Percentiles rank a stretch among this genome's conserved stretches.
phyloP scores from a whole-genome alignment of 2,888 invertebrate genomes.

The Sinohyriopsis cumingii region DNA sequence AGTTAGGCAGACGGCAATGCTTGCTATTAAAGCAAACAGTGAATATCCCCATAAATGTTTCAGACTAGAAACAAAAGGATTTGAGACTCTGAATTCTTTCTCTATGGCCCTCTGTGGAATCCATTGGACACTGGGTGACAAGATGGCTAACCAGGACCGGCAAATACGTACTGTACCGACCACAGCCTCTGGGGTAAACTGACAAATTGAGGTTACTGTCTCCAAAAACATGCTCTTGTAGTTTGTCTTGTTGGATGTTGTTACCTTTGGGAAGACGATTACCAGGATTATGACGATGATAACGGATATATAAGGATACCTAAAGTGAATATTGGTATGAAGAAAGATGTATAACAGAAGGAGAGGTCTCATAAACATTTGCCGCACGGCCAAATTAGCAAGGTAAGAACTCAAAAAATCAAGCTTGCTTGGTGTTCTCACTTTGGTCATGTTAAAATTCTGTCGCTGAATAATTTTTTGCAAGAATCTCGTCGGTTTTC shows the following conservation, averaged over 20 bases:
- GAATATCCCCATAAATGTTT: conserved; percentile 64
- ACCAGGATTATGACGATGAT: conserved; percentile 60
- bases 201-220: conserved; percentile 58
- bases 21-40: conserved; percentile 43
- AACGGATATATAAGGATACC: conserved; percentile 58
- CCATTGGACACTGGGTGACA: conserved; percentile 58
- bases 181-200: conserved; percentile 65
- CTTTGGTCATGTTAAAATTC: conserved; percentile 55
- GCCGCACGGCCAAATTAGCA: conserved; percentile 60
- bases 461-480: too few relatives aligned
- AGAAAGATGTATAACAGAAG: conserved; percentile 54
- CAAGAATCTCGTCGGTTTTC: too few relatives aligned
- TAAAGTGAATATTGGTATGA: conserved; percentile 51
- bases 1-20: conserved; percentile 47
- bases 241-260: conserved; percentile 54
- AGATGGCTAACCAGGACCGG: conserved; percentile 56
- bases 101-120: conserved; percentile 64
- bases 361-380: conserved; percentile 65
- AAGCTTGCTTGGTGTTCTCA: conserved; percentile 56
- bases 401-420: conserved; percentile 61
- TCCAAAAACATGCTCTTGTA: conserved; percentile 59
- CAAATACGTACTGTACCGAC: conserved; percentile 60
- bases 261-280: conserved; percentile 63
- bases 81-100: conserved; percentile 58
- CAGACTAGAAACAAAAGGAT: conserved; percentile 59